These are phyloP conservation scores for Platypus cylindrus DNA, from an alignment of 2,888 invertebrate genomes.

Conservation along the genomic window DNA sequence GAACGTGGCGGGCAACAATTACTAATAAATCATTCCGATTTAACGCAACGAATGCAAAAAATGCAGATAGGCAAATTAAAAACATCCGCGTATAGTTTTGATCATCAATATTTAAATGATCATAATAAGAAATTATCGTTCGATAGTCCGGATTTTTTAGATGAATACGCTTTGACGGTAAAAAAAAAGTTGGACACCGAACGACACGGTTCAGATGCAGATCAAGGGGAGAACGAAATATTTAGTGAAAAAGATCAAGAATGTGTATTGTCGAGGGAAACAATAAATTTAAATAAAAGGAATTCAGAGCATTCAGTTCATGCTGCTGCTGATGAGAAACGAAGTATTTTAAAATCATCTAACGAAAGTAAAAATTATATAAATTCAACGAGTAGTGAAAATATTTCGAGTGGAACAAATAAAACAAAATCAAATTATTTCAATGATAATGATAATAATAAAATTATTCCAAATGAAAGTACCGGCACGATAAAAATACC, in stretches of 20 bases:
- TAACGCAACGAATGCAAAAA: slow-evolving; percentile 33
- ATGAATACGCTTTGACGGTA: slow-evolving; percentile 30
- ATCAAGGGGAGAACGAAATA: slow-evolving; percentile 14
- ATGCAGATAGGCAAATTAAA: slow-evolving; percentile 38
- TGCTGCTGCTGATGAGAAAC: slow-evolving; percentile 22
- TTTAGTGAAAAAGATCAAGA: slow-evolving; percentile 16
- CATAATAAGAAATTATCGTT: slow-evolving; percentile 33
- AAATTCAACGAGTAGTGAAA: slow-evolving; percentile 22
- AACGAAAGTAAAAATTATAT: slow-evolving; percentile 20
- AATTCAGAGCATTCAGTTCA: slow-evolving; percentile 32
- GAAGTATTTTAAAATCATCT: slow-evolving; percentile 30
- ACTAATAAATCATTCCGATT: slow-evolving; percentile 36
- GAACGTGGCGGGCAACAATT: slow-evolving; percentile 41
- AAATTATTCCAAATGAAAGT: slow-evolving; percentile 22
- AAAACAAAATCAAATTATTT: slow-evolving; percentile 19
- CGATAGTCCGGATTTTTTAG: slow-evolving; percentile 32
- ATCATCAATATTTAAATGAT: slow-evolving; percentile 28
- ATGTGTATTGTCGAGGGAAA: slow-evolving; percentile 31
- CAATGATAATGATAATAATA: slow-evolving; percentile 23
- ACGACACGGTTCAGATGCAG: slow-evolving; percentile 18
- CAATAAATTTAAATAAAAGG: slow-evolving; percentile 30
- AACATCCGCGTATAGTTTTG: slow-evolving; percentile 31
- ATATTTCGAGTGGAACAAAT: slow-evolving; percentile 15
- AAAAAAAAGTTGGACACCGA: slow-evolving; percentile 29
- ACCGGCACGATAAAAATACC: slow-evolving; percentile 17